Evolutionary conservation across 2,797 vertebrate species (phyloP), one percentile per base, ranked within the genome.

Genomic region (Crocodylus rhombifer): DNA sequence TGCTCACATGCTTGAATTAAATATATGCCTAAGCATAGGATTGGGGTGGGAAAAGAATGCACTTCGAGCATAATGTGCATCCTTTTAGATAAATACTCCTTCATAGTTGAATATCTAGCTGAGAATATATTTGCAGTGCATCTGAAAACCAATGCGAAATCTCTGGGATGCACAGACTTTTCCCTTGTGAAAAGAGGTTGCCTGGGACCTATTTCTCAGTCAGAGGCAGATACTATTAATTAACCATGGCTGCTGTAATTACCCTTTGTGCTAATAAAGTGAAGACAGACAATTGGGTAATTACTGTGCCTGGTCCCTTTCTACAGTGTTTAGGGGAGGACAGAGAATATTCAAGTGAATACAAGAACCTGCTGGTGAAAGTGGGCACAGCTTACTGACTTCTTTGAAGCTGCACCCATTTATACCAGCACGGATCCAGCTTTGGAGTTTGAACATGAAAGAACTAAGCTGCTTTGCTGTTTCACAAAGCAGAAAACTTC

Each of bases 161-260:
- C 62, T 85, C n/a, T 23, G 63, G 75, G 85, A 83, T 74, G 25
- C 63, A 80, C 26, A 90, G 74, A 9, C 14, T 74, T 7, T 67
- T 87, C 57, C 26, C 21, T 30, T 28, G 33, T 13, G 25, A 23
- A 64, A 63, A 86, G 81, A 28, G 64, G 63, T 69, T 78, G n/a
- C 79, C 77, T 56, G 30, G 28, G 69, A 88, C 82, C 57, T 69
- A 77, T 51, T 84, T 89, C 90, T 85, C 86, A 94, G 80, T 67
- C 57, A 82, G 60, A 0, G 1, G 75, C 57, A 55, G 88, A 77
- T 89, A n/a, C 62, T 88, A 57, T 82, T 94, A 94, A 90, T 92
- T 94, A 93, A 89, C 64, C 82, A 26, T 69, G 77, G 76, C 57
- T 83, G 82, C 67, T 94, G 84, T 90, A 95, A 93, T 92, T 93